Percentiles rank a stretch among this genome's conserved stretches.
Evolutionary conservation across 2,113 vertebrate species (phyloP).

Genomic region (Formicarius rufipectus): DNA sequence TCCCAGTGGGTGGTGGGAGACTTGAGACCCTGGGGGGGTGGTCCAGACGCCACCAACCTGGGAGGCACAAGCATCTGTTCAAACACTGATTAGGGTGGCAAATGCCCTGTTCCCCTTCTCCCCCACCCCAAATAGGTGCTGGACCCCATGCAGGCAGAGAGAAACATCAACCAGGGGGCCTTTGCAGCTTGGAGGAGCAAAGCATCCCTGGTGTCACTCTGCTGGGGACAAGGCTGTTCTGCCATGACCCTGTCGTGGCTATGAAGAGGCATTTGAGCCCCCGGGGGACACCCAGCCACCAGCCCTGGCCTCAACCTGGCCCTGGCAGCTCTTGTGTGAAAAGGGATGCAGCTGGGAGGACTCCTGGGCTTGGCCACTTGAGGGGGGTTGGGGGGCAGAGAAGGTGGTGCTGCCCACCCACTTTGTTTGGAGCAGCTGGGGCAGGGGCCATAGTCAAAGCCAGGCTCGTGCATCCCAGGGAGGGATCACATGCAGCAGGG

Average conservation of each 20-base stretch:
- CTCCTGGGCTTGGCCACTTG: neutral
- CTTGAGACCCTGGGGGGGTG: neutral
- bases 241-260: neutral
- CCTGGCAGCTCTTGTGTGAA: neutral
- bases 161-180: neutral
- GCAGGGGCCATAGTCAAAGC: neutral
- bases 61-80: neutral
- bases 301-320: neutral
- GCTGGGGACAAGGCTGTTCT: neutral
- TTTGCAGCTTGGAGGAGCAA: neutral
- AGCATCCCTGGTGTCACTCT: neutral
- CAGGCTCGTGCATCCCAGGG: neutral
- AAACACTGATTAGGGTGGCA: neutral
- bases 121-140: neutral
- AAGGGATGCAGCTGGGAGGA: neutral
- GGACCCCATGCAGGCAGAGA: neutral
- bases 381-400: neutral
- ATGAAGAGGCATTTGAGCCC: neutral
- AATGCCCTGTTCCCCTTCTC: neutral
- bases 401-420: neutral
- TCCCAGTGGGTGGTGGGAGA: neutral
- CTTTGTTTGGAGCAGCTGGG: neutral
- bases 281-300: rapidly evolving
- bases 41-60: neutral
- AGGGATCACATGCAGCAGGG: neutral